Conservation (phyloP, 2,113 vertebrate genomes). For the Pardalotus punctatus region DNA sequence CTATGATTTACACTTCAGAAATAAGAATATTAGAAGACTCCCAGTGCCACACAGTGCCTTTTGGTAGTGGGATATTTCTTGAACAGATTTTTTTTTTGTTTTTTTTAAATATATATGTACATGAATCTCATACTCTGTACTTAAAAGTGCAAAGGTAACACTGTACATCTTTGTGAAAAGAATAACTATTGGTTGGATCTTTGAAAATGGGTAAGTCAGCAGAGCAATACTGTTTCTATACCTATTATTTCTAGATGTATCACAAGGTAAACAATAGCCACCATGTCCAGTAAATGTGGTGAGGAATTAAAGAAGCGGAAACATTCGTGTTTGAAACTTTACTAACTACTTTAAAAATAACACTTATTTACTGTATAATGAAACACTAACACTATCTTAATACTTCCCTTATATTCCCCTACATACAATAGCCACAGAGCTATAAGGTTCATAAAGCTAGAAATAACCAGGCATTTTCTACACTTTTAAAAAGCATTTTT, state of each 20-base stretch:
- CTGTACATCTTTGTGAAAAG: background rate
- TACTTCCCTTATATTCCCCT: background rate
- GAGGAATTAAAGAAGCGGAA: background rate
- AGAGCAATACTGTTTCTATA: background rate
- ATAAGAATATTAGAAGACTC: background rate
- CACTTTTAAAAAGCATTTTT: background rate
- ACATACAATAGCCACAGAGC: background rate
- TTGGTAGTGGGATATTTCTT: background rate
- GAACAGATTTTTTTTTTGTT: background rate
- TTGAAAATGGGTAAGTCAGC: background rate
- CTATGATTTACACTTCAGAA: background rate
- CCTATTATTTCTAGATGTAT: background rate
- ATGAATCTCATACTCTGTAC: background rate
- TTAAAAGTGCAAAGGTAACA: background rate
- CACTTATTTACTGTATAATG: background rate
- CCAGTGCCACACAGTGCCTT: background rate
- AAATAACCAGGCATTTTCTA: background rate
- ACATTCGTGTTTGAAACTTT: background rate
- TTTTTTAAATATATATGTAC: background rate
- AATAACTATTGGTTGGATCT: background rate
- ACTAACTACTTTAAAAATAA: background rate
- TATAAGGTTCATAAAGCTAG: background rate
- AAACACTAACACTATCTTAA: background rate
- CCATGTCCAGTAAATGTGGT: background rate
- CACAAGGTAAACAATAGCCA: background rate